Percentiles rank a stretch among this genome's conserved stretches.
These are phyloP conservation scores for Pelodytes ibericus DNA, from an alignment of 2,797 vertebrate species.

Conservation along the genomic window DNA sequence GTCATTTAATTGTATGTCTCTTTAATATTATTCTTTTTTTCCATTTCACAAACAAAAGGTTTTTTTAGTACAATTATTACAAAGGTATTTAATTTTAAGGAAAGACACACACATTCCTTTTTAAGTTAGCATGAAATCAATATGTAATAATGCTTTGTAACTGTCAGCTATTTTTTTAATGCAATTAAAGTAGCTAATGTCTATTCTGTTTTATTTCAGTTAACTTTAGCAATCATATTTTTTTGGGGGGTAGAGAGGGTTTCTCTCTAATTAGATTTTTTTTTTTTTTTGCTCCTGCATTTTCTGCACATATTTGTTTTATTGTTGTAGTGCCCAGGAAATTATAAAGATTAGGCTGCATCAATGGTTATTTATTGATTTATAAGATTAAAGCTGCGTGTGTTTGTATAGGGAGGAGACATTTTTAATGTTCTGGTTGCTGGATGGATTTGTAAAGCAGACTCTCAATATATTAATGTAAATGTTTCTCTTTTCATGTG, in stretches of 20 bases:
- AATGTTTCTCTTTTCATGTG: background rate
- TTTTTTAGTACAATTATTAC: slow-evolving; percentile 51
- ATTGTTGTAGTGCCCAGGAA: slow-evolving; percentile 42
- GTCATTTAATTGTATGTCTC: slow-evolving; percentile 30
- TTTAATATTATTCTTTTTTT: slow-evolving; percentile 38
- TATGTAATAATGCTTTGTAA: slow-evolving; percentile 65
- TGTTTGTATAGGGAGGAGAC: background rate
- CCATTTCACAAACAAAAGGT: slow-evolving; percentile 30
- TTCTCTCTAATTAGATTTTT: slow-evolving; percentile 49
- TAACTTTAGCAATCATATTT: slow-evolving; percentile 59
- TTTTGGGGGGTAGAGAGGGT: slow-evolving; percentile 35
- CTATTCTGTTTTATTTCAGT: slow-evolving; percentile 66
- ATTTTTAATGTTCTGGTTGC: slow-evolving; percentile 13
- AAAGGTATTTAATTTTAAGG: slow-evolving; percentile 62
- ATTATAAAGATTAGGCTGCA: slow-evolving; percentile 47
- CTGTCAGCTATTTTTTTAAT: slow-evolving; percentile 64
- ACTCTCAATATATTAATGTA: background rate
- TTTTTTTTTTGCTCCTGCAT: slow-evolving; percentile 43
- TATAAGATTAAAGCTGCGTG: slow-evolving; percentile 37
- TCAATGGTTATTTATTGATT: slow-evolving; percentile 53
- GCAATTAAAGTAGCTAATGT: slow-evolving; percentile 64
- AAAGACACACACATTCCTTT: slow-evolving; percentile 61
- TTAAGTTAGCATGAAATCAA: slow-evolving; percentile 64
- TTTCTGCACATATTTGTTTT: slow-evolving; percentile 54
- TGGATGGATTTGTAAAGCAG: slow-evolving; percentile 13